Base-by-base conservation (phyloP, 2,888 invertebrate genomes). In the Crepidodera aurea region DNA sequence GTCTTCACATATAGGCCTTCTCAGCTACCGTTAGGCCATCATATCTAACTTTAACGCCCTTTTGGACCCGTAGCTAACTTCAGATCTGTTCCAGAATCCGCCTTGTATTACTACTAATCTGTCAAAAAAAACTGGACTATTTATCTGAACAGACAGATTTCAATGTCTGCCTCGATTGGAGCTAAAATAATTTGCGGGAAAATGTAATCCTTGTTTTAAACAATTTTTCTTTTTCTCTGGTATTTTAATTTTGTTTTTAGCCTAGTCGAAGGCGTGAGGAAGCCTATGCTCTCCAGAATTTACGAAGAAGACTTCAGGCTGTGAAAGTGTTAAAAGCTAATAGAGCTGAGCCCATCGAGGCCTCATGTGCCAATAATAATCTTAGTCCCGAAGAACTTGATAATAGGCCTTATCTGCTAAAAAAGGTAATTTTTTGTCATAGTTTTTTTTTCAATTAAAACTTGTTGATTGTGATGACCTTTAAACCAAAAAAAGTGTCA, bases 181-280 rank as follows among this genome's bases (percentile, higher is more conserved):
- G n/a, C n/a, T n/a, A n/a, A n/a, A n/a, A n/a, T n/a, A n/a, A n/a
- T n/a, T n/a, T n/a, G n/a, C n/a, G n/a, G n/a, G n/a, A n/a, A n/a
- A n/a, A n/a, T n/a, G n/a, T n/a, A n/a, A n/a, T n/a, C n/a, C n/a
- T n/a, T n/a, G n/a, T n/a, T n/a, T n/a, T n/a, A 25, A 25, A 7
- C 25, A 25, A 5, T 25, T 25, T 25, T 7, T 25, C 7, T 25
- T 25, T 25, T 25, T 32, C 5, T 32, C 37, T 13, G 13, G 15
- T 13, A 37, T 37, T 15, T 8, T n/a, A n/a, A n/a, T 18, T 40
- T 18, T 50, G 40, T 59, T 64, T 55, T 0, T 87, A 88, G 69
- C 90, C 90, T 40, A 86, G 88, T 65, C 83, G 86, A 65, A 82
- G 82, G 65, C 83, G 89, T 32, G 90, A 91, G 78, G 91, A 91